Base-by-base conservation (phyloP, 2,797 vertebrate genomes). In the Pyrocephalus nanus region DNA sequence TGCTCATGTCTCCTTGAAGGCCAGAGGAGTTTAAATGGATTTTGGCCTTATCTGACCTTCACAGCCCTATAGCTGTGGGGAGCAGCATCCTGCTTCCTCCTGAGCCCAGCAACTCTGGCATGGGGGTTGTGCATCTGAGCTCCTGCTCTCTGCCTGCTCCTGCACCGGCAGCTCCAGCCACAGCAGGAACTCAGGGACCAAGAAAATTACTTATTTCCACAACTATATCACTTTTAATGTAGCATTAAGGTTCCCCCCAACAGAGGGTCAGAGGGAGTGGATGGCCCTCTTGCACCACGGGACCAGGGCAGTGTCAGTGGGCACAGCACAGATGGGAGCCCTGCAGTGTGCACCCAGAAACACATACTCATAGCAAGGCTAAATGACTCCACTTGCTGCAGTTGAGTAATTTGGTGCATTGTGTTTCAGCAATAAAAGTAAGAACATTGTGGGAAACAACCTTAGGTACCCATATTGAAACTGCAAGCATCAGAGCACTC, bases 281-380 rank as follows among this genome's bases (percentile, higher is more conserved):
- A 53, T 36, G 57, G 34, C 34, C 14, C 15, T 27, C 54, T 76
- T 23, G 40, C 50, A 9, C 7, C 27, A 32, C 34, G 17, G 9
- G 7, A 50, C 26, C 23, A 75, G 51, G 50, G 23, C 13, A 38
- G 25, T 0, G 4, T 29, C 27, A 79, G 66, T 2, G 0, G 32
- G 15, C 13, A 43, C 42, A 93, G 71, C 50, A 29, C 50, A 51
- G 58, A 29, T 0, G 2, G 2, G 3, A 82, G 11, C 50, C 70
- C 79, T 25, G 15, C 15, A 12, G 2, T 0, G 0, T 6, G 34
- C 3, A 0, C 43, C 22, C 66, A 65, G 18, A 50, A 76, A 43
- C 1, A 0, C 0, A 1, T 23, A 26, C 43, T 38, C 10, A 1
- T 58, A 29, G 26, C 34, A 2, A 1, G 9, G 54, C 60, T 48